A percentile compares a stretch with the other conserved stretches of the same genome.
Evolutionary conservation across 1,140 invertebrate genomes (phyloP).

Genomic region (Lordiphosa collinella): DNA sequence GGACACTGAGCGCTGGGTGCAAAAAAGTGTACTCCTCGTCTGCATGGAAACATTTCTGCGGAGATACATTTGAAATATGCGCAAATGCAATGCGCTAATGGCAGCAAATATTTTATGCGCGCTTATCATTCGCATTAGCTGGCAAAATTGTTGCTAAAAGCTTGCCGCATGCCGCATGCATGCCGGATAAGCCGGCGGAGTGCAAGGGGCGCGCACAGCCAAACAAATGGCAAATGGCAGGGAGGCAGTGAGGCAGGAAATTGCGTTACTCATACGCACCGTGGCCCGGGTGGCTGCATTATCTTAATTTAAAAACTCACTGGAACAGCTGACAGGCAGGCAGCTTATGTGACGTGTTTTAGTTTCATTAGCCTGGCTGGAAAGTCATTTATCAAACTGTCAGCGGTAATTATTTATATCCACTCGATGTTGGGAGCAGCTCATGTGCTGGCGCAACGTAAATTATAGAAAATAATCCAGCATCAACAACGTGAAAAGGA

Average conservation of each 20-base stretch:
- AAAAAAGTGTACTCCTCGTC: constrained; percentile 1
- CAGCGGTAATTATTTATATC: constrained; percentile 70
- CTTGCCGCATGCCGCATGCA: constrained; percentile 37
- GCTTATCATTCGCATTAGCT: constrained; percentile 73
- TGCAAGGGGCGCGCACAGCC: constrained; percentile 3
- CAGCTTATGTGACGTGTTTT: constrained; percentile 48
- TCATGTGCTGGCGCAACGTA: constrained; percentile 2
- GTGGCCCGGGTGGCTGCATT: constrained; percentile 51
- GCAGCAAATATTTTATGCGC: constrained; percentile 66
- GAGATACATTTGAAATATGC: constrained; percentile 40
- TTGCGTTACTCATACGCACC: constrained; percentile 68
- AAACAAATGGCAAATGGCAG: constrained; percentile 44
- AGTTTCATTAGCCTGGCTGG: constrained; percentile 70
- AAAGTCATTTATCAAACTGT: constrained; percentile 73
- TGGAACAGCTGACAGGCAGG: constrained; percentile 10
- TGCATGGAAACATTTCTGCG: neutral
- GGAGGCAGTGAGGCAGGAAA: constrained; percentile 50
- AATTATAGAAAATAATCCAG: constrained; percentile 60
- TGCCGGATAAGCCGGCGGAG: neutral
- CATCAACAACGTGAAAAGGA: neutral
- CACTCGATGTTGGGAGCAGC: neutral
- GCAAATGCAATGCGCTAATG: constrained; percentile 65
- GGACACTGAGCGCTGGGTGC: neutral
- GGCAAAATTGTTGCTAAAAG: constrained; percentile 64
- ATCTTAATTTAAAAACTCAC: constrained; percentile 69